Evolutionary conservation across 2,888 invertebrate species (phyloP).

Genomic region (Campoletis raptor): DNA sequence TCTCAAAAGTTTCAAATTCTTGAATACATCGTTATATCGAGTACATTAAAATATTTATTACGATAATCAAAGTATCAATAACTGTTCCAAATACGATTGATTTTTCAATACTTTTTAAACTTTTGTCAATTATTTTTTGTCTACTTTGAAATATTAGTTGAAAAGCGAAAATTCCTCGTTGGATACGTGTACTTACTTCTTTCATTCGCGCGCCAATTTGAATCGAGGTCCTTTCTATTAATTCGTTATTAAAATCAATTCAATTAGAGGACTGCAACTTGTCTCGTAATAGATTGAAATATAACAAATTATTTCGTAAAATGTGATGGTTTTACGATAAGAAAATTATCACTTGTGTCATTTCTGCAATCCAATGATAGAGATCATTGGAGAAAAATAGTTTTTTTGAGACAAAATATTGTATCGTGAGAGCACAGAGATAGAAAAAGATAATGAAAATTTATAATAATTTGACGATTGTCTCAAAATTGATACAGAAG

Average conservation of each 20-base stretch:
- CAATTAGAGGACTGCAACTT: not conserved
- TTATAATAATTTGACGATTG: not conserved
- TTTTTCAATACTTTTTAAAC: not conserved
- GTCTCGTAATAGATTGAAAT: not conserved
- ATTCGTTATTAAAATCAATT: not conserved
- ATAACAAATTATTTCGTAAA: not conserved
- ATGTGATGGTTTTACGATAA: not conserved
- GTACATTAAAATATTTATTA: not conserved
- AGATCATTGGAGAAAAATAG: not conserved
- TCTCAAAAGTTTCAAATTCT: not conserved
- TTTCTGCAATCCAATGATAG: not conserved
- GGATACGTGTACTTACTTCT: not conserved
- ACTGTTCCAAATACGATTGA: conserved; percentile 13
- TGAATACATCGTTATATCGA: not conserved
- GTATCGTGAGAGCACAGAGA: not conserved
- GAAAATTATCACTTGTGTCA: not conserved
- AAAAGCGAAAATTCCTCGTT: not conserved
- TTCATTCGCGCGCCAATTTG: not conserved
- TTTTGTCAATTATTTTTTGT: not conserved
- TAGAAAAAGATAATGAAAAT: not conserved
- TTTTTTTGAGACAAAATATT: not conserved
- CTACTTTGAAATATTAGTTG: not conserved
- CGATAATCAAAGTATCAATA: not conserved
- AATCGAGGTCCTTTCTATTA: not conserved
- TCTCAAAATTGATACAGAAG: not conserved